phyloP scores from a whole-genome alignment of 2,113 vertebrate genomes.

The Dicentrarchus labrax region DNA sequence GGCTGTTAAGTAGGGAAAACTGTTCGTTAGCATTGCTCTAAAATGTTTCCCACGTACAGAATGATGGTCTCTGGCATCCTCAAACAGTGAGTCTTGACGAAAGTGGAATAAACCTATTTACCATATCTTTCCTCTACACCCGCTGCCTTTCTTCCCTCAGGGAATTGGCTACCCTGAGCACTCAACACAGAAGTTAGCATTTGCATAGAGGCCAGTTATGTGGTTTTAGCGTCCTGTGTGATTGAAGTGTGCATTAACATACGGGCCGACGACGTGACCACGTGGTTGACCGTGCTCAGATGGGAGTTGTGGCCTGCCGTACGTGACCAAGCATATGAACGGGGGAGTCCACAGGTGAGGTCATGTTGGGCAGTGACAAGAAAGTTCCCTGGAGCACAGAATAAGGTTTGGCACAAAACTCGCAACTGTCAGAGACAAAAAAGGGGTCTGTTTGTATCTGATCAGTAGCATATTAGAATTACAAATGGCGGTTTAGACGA shows the following conservation, averaged over 20 bases:
- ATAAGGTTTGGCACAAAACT: conserved; percentile 55
- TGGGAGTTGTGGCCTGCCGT: conserved; percentile 50
- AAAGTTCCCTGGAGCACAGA: conserved; percentile 46
- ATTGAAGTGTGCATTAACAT: conserved; percentile 71
- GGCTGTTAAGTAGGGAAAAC: conserved; percentile 10
- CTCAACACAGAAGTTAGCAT: conserved; percentile 65
- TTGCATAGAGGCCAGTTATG: conserved; percentile 72
- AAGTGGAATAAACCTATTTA: conserved; percentile 58
- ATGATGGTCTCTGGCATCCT: conserved; percentile 38
- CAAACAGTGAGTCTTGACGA: conserved; percentile 17
- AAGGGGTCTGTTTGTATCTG: conserved; percentile 44
- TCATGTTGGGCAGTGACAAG: conserved; percentile 62
- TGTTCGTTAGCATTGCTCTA: neutral
- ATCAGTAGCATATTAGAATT: conserved; percentile 53
- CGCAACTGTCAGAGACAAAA: conserved; percentile 23
- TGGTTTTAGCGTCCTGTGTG: conserved; percentile 70
- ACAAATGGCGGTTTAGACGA: conserved; percentile 50
- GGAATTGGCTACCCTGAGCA: conserved; percentile 30
- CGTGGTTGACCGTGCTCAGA: conserved; percentile 56
- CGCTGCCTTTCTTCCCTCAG: conserved; percentile 1
- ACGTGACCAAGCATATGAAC: conserved; percentile 74
- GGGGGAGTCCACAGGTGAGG: conserved; percentile 72
- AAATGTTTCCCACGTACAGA: conserved; percentile 36
- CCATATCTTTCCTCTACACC: conserved; percentile 55
- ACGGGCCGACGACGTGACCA: conserved; percentile 28